These are phyloP conservation scores for Drosophila setifemur DNA, from an alignment of 1,140 invertebrate species.

Conservation along the genomic window DNA sequence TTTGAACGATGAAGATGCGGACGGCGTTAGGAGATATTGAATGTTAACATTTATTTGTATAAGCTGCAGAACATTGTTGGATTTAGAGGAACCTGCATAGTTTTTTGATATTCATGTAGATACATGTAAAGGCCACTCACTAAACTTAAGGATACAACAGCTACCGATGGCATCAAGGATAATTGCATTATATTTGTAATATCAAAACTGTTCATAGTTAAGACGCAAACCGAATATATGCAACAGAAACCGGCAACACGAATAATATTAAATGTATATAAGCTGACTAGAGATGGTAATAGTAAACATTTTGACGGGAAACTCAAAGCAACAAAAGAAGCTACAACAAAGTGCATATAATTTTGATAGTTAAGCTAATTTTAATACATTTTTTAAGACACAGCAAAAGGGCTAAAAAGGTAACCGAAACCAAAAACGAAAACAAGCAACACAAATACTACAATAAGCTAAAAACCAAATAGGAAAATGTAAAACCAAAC, in stretches of 20 bases:
- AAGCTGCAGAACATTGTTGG: constrained; percentile 58
- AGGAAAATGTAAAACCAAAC: constrained; percentile 33
- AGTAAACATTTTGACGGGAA: constrained; percentile 4
- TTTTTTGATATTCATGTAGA: constrained; percentile 66
- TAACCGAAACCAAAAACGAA: background rate
- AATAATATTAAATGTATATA: constrained; percentile 58
- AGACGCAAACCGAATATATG: constrained; percentile 29
- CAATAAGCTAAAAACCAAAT: constrained; percentile 34
- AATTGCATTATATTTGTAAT: constrained; percentile 60
- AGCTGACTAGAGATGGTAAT: constrained; percentile 41
- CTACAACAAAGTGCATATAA: constrained; percentile 56
- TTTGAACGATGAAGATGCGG: constrained; percentile 8
- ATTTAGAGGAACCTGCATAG: constrained; percentile 54
- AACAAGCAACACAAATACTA: constrained; percentile 15
- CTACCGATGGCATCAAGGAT: constrained; percentile 43
- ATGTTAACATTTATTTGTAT: constrained; percentile 67
- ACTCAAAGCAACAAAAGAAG: constrained; percentile 33
- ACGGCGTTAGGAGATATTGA: constrained; percentile 51
- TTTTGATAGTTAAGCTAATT: constrained; percentile 77
- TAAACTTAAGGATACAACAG: constrained; percentile 43
- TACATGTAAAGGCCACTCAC: constrained; percentile 61
- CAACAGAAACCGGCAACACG: background rate
- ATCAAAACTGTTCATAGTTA: constrained; percentile 77
- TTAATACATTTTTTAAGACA: constrained; percentile 67
- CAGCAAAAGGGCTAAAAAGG: constrained; percentile 8